Base-by-base conservation (phyloP, 30 jellyfish, hydroid and myxozoan species). In the Catostylus mosaicus region DNA sequence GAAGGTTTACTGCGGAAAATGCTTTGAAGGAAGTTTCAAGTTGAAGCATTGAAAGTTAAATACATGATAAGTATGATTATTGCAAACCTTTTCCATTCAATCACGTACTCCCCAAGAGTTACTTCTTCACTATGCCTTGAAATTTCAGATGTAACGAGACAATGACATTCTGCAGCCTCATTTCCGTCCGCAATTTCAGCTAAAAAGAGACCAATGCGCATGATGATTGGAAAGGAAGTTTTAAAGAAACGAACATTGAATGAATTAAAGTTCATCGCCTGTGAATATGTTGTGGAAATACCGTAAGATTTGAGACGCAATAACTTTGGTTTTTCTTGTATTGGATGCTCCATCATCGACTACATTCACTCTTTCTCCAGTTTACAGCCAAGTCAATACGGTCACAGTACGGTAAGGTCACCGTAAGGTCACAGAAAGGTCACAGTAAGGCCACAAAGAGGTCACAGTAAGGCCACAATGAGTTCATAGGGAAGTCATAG, bases 121-220 rank as follows among this genome's bases (percentile, higher is more conserved):
- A 91, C 63, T 30, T 84, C 95, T 78, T 52, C 83, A 30, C 80
- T 65, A 73, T 57, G 79, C 11, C 77, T 65, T 16, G 78, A 9
- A 43, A 35, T 45, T 14, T 31, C 83, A n/a, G 86, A 61, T 19
- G 95, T 78, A 1, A 78, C 67, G 38, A 92, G 83, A 64, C 95
- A 77, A 73, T 81, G 96, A 57, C 98, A 92, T 81, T 92, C 98
- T 10, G 92, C 83, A 16, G 98, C 98, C 65, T 77, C 95, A 64
- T 86, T 78, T 14, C 96, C 96, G 56, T 87, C 88, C 2, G 89
- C 34, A 24, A 92, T 70, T 36, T 80, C 89, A 50, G 83, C 98
- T 92, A 38, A 34, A 57, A 67, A 46, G 19, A 37, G 20, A 77
- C 20, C 8, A 2, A 29, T 31, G 59, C 8, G 8, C 67, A 52